A percentile compares a stretch with the other conserved stretches of the same genome.
Conservation (phyloP, 2,797 vertebrate genomes). For the Propithecus deckenii region DNA sequence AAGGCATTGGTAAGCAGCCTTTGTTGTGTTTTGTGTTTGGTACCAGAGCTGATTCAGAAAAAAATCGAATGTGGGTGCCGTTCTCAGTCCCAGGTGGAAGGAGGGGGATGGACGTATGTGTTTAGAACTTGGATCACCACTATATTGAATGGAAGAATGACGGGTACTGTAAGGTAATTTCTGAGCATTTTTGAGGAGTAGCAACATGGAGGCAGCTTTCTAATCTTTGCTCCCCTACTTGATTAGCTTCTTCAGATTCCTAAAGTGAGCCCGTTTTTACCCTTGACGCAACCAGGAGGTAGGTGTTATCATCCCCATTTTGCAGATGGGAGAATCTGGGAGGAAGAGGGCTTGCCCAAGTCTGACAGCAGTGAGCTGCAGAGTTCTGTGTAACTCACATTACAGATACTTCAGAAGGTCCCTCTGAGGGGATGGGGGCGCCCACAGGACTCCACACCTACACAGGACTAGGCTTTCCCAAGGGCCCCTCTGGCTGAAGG, state of each 20-base stretch:
- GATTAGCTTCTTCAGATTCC: background rate
- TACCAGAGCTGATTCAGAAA: background rate
- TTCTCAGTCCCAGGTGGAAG: background rate
- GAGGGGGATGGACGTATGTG: background rate
- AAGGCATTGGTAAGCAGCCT: background rate
- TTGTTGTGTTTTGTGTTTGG: background rate
- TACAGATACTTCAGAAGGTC: background rate
- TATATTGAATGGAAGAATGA: background rate
- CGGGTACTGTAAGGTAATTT: fast-evolving
- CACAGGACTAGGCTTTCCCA: background rate
- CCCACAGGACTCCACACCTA: too few species aligned
- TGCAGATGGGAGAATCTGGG: too few species aligned
- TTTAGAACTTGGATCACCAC: background rate
- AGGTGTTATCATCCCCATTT: background rate
- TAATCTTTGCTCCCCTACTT: fast-evolving
- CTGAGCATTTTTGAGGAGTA: background rate
- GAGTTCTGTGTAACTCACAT: too few species aligned
- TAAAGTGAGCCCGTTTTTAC: too few species aligned
- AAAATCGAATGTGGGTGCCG: background rate
- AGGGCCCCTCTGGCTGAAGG: too few species aligned
- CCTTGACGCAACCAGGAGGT: background rate
- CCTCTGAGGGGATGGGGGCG: fast-evolving
- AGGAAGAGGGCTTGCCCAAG: fast-evolving
- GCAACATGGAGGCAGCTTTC: background rate
- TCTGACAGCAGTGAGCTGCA: background rate